These are phyloP conservation scores for Psilopsiagon aurifrons DNA, from an alignment of 2,113 vertebrate genomes.

Conservation along the genomic window DNA sequence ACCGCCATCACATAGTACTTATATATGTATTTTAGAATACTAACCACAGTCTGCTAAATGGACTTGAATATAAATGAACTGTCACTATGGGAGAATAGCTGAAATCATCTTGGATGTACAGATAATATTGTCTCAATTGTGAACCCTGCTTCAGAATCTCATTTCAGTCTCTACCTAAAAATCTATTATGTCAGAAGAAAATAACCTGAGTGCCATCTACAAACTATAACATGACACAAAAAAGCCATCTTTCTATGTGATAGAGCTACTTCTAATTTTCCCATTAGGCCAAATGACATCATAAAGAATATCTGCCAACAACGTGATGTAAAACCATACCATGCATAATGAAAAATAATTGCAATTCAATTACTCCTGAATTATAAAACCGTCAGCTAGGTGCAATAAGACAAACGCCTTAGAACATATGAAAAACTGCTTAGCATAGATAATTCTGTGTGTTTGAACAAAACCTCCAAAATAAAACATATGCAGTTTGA, in stretches of 20 bases:
- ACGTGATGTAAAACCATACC: slow-evolving; percentile 74
- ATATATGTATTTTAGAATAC: slow-evolving; percentile 25
- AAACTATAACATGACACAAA: slow-evolving; percentile 69
- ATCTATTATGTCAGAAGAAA: slow-evolving; percentile 64
- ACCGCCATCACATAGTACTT: neutral
- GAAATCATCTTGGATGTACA: slow-evolving; percentile 17
- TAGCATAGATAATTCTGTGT: slow-evolving; percentile 71
- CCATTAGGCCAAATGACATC: slow-evolving; percentile 75
- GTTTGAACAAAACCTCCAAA: slow-evolving; percentile 61
- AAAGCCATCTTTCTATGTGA: slow-evolving; percentile 65
- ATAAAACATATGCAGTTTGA: slow-evolving; percentile 59
- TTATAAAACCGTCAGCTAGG: slow-evolving; percentile 73
- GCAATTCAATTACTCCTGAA: slow-evolving; percentile 76
- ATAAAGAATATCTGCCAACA: slow-evolving; percentile 78
- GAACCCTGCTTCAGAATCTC: slow-evolving; percentile 37
- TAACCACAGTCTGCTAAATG: slow-evolving; percentile 26
- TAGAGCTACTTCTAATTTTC: slow-evolving; percentile 77
- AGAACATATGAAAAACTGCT: slow-evolving; percentile 70
- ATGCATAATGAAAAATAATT: slow-evolving; percentile 82
- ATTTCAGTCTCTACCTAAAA: slow-evolving; percentile 65
- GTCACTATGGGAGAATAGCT: slow-evolving; percentile 10
- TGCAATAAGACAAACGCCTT: slow-evolving; percentile 72
- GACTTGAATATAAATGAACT: slow-evolving; percentile 44
- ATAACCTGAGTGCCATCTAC: slow-evolving; percentile 53
- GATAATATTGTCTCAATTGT: slow-evolving; percentile 27